Percentiles rank a stretch among this genome's conserved stretches.
phyloP scores from a whole-genome alignment of 2,113 vertebrate genomes.

The Ciconia stormi region DNA sequence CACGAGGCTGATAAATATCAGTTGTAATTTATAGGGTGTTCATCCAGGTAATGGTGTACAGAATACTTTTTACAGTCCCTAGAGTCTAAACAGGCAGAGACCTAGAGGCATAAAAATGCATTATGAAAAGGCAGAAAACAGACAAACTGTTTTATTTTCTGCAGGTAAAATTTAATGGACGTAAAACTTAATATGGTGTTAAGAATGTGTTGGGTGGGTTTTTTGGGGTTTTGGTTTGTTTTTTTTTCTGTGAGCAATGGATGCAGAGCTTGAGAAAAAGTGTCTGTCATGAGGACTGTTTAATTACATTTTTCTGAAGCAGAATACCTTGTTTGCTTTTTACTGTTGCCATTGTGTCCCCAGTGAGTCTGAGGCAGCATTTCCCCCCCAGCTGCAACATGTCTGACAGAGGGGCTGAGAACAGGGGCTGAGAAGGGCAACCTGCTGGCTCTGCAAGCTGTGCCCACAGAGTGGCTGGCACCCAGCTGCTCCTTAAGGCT shows the following conservation, averaged over 20 bases:
- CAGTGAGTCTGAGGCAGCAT: background rate
- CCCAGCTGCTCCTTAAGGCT: background rate
- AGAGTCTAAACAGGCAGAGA: slow-evolving; percentile 50
- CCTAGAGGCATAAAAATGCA: slow-evolving; percentile 56
- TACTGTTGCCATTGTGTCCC: background rate
- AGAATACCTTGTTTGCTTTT: background rate
- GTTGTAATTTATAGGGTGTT: slow-evolving; percentile 69
- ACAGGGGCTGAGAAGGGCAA: background rate
- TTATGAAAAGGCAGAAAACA: slow-evolving; percentile 65
- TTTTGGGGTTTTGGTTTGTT: background rate
- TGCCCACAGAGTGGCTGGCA: background rate
- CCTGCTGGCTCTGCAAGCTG: slow-evolving; percentile 9
- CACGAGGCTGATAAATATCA: slow-evolving; percentile 50
- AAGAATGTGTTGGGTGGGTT: background rate
- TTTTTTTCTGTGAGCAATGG: background rate
- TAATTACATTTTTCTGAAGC: slow-evolving; percentile 21
- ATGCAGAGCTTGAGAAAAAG: background rate
- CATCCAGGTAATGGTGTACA: slow-evolving; percentile 62
- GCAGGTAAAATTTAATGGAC: slow-evolving; percentile 58
- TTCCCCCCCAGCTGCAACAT: background rate
- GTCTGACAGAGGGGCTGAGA: background rate
- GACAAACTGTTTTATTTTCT: slow-evolving; percentile 61
- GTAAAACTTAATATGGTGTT: slow-evolving; percentile 55
- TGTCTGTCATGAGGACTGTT: background rate
- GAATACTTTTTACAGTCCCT: slow-evolving; percentile 56